phyloP scores from a whole-genome alignment of 2,113 vertebrate genomes.

The Microcebus griseorufus region DNA sequence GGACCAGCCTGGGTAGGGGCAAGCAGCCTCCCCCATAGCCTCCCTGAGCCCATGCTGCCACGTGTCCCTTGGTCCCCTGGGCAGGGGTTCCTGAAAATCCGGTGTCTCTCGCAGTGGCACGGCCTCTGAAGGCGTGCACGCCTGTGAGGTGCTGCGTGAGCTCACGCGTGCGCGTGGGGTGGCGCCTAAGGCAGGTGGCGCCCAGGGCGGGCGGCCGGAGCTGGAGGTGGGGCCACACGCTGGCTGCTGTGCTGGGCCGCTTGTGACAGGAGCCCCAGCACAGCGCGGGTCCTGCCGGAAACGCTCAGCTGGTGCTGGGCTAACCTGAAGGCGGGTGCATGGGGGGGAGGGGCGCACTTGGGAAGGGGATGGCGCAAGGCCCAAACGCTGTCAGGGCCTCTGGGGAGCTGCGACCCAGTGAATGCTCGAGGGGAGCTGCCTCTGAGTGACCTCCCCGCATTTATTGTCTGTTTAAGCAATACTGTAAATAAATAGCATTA shows the following conservation, averaged over 20 bases:
- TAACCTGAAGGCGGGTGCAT: background rate
- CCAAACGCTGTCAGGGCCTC: background rate
- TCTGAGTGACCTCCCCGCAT: background rate
- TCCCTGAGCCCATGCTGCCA: slow-evolving; percentile 12
- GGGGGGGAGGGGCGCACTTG: background rate
- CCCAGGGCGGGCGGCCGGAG: background rate
- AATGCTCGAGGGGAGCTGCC: background rate
- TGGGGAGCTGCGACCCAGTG: background rate
- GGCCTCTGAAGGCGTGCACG: background rate
- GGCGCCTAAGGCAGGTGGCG: background rate
- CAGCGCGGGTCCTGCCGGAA: background rate
- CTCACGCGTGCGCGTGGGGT: fast-evolving
- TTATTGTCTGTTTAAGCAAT: slow-evolving; percentile 56
- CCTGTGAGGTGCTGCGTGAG: background rate
- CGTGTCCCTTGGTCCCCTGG: background rate
- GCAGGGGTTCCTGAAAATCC: slow-evolving; percentile 48
- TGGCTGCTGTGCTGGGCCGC: background rate
- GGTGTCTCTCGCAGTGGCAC: background rate
- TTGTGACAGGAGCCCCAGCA: background rate
- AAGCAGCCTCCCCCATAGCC: background rate
- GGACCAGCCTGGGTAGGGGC: background rate
- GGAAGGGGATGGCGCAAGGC: too few relatives aligned
- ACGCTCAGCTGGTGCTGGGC: background rate
- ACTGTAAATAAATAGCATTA: background rate
- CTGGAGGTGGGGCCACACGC: background rate